phyloP scores from a whole-genome alignment of 2,888 invertebrate genomes.

The Anoncus sp. region DNA sequence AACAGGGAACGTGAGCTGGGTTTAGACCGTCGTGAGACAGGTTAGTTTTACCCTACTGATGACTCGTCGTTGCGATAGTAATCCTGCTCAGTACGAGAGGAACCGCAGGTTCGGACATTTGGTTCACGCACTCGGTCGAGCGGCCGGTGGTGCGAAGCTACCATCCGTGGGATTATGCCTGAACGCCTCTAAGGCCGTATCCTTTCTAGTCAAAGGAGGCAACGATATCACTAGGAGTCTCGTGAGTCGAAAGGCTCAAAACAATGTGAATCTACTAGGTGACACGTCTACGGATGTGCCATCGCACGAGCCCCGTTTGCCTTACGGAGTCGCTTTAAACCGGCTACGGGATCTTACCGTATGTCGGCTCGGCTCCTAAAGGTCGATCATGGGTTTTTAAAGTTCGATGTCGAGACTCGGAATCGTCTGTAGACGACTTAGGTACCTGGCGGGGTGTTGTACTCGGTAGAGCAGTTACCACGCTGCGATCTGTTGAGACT shows the following conservation, averaged over 20 bases:
- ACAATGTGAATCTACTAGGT: conserved; percentile 80
- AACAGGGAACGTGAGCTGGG: conserved; percentile 88
- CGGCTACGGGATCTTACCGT: conserved; percentile 69
- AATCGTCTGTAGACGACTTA: conserved; percentile 87
- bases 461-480: conserved; percentile 86
- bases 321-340: conserved; percentile 46
- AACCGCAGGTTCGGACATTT: conserved; percentile 83
- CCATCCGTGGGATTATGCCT: conserved; percentile 87
- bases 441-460: conserved; percentile 86
- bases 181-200: conserved; percentile 87
- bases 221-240: conserved; percentile 83
- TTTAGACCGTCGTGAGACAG: conserved; percentile 88
- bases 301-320: conserved; percentile 68
- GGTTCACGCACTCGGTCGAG: conserved; percentile 86
- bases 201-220: conserved; percentile 85
- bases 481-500: conserved; percentile 80
- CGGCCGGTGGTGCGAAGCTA: conserved; percentile 86
- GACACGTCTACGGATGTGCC: conserved; percentile 54
- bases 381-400: conserved; percentile 79
- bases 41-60: conserved; percentile 85
- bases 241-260: conserved; percentile 84
- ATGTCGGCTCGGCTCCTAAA: conserved; percentile 77
- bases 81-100: conserved; percentile 81
- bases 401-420: conserved; percentile 85
- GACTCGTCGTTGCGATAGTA: conserved; percentile 84